These are phyloP conservation scores for Aleiodes alternator DNA, from an alignment of 2,888 invertebrate genomes.

Conservation along the genomic window DNA sequence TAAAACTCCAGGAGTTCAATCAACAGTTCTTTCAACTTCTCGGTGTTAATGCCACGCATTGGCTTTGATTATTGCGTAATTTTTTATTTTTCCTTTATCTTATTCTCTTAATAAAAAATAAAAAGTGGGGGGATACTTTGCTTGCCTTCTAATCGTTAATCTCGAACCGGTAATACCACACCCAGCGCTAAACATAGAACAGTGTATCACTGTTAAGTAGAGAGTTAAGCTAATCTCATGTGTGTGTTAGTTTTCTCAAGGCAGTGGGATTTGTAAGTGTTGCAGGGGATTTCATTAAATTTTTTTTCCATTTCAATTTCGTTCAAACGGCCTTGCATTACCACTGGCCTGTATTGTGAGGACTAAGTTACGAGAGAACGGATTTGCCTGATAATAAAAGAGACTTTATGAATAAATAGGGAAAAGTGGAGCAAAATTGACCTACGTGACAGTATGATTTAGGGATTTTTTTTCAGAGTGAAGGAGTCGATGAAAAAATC, in stretches of 20 bases:
- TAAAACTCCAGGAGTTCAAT: conserved; percentile 10
- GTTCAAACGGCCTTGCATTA: conserved; percentile 62
- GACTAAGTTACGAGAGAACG: conserved; percentile 37
- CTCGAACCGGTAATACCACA: conserved; percentile 72
- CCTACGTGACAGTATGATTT: no score
- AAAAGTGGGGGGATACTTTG: conserved; percentile 52
- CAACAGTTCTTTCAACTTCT: conserved; percentile 11
- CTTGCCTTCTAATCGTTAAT: conserved; percentile 66
- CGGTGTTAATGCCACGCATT: conserved; percentile 33
- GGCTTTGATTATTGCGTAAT: conserved; percentile 29
- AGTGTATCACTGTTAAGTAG: conserved; percentile 4
- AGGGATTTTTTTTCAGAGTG: no score
- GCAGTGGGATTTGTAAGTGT: conserved; percentile 17
- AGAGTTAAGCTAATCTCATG: not conserved
- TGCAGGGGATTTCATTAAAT: not conserved
- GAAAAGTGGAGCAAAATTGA: no score
- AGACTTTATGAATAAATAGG: not conserved
- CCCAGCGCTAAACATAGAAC: conserved; percentile 65
- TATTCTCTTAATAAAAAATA: not conserved
- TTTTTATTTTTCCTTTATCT: not conserved
- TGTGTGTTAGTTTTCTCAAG: conserved; percentile 20
- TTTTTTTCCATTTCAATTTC: conserved; percentile 33
- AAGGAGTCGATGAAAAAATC: no score
- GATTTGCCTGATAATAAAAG: not conserved
- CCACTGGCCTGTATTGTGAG: conserved; percentile 52